Conservation (phyloP, 2,888 invertebrate genomes). For the Trachelus troglodyta region DNA sequence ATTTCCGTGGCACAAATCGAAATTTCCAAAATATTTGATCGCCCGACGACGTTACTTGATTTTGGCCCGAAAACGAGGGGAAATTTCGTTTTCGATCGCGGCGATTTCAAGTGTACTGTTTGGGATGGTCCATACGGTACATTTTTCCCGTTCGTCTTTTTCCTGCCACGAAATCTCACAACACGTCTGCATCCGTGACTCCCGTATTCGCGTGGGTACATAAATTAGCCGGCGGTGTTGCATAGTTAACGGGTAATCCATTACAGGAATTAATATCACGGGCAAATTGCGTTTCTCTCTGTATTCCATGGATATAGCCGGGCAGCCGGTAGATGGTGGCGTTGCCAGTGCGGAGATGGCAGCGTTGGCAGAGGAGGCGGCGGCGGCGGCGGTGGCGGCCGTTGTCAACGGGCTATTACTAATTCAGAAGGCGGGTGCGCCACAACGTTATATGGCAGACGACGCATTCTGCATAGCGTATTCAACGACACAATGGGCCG, state of each 20-base stretch:
- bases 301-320: constrained; percentile 25
- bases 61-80: no score
- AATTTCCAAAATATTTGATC: no score
- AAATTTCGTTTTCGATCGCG: no score
- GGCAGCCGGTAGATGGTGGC: background rate
- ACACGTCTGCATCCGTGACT: constrained; percentile 28
- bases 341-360: background rate
- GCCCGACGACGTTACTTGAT: no score
- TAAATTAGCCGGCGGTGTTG: constrained; percentile 9
- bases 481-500: constrained; percentile 55
- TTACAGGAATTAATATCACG: constrained; percentile 55
- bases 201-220: constrained; percentile 18
- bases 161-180: constrained; percentile 14
- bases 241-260: constrained; percentile 51
- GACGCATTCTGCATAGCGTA: constrained; percentile 58
- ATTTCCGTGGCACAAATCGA: no score
- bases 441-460: constrained; percentile 55
- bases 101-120: no score
- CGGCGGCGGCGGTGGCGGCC: constrained; percentile 32
- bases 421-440: constrained; percentile 58
- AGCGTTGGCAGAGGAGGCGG: background rate
- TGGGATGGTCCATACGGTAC: no score
- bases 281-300: constrained; percentile 51
- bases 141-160: background rate
- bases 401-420: constrained; percentile 55